phyloP scores from a whole-genome alignment of 2,888 invertebrate species.

The Elmis aenea region DNA sequence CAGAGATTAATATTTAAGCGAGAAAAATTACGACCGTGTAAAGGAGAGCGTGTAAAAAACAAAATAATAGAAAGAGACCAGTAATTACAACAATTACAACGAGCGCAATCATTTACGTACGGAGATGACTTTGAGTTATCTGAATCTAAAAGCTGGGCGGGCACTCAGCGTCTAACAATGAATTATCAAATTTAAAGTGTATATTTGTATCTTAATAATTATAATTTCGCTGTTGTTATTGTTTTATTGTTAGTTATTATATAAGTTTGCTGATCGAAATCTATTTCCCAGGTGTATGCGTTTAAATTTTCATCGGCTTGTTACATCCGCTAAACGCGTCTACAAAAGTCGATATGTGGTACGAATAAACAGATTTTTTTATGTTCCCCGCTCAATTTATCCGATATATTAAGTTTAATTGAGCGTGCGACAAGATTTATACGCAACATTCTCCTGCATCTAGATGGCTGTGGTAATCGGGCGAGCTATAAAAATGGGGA shows the following conservation, averaged over 20 bases:
- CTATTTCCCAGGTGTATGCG: background rate
- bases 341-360: background rate
- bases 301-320: no score
- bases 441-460: slow-evolving; percentile 28
- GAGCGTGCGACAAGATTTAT: slow-evolving; percentile 46
- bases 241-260: background rate
- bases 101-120: slow-evolving; percentile 22
- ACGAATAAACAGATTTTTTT: slow-evolving; percentile 31
- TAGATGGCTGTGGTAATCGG: slow-evolving; percentile 29
- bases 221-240: slow-evolving; percentile 19
- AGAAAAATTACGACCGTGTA: no score
- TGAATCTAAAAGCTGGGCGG: slow-evolving; percentile 32
- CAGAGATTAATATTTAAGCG: no score
- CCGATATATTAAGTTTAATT: slow-evolving; percentile 45
- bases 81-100: slow-evolving; percentile 25
- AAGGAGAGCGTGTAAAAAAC: slow-evolving; percentile 16
- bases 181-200: slow-evolving; percentile 34
- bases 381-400: slow-evolving; percentile 44
- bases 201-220: slow-evolving; percentile 28
- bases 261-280: slow-evolving; percentile 1
- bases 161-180: slow-evolving; percentile 34
- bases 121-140: slow-evolving; percentile 12
- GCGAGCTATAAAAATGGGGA: slow-evolving; percentile 26
- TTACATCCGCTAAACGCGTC: no score
- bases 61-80: slow-evolving; percentile 20